Evolutionary conservation across 2,113 vertebrate species (phyloP).

Genomic region (Heloderma charlesbogerti): DNA sequence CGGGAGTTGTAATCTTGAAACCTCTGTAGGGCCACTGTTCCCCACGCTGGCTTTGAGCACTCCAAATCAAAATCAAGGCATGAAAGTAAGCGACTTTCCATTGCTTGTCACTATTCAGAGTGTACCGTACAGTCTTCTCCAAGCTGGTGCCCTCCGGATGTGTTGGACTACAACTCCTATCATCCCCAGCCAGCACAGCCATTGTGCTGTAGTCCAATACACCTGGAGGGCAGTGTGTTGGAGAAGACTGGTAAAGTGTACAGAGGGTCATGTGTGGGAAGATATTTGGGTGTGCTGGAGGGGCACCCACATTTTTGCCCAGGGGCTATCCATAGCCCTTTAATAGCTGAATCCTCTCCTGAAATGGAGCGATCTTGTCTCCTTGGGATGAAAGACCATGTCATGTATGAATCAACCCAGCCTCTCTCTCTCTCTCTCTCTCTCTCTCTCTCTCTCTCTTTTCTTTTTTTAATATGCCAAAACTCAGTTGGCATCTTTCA

Average conservation of each 20-base stretch:
- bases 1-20: background rate
- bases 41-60: too few relatives aligned
- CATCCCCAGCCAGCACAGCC: too few relatives aligned
- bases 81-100: too few relatives aligned
- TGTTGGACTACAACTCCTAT: too few relatives aligned
- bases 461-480: background rate
- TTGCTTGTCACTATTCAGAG: too few relatives aligned
- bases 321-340: background rate
- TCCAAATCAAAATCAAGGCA: too few relatives aligned
- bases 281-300: background rate
- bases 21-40: background rate
- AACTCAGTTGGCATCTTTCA: constrained; percentile 22
- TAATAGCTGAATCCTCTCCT: too few relatives aligned
- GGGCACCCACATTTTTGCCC: background rate
- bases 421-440: background rate
- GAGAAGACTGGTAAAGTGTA: background rate
- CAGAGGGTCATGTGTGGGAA: background rate
- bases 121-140: too few relatives aligned
- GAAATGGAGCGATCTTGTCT: background rate
- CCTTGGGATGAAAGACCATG: background rate
- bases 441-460: background rate
- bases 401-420: background rate
- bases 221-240: background rate
- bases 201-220: too few relatives aligned
- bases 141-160: too few relatives aligned